Percentiles rank a stretch among this genome's conserved stretches.
These are phyloP conservation scores for Esox niger DNA, from an alignment of 2,113 vertebrate genomes.

Conservation along the genomic window DNA sequence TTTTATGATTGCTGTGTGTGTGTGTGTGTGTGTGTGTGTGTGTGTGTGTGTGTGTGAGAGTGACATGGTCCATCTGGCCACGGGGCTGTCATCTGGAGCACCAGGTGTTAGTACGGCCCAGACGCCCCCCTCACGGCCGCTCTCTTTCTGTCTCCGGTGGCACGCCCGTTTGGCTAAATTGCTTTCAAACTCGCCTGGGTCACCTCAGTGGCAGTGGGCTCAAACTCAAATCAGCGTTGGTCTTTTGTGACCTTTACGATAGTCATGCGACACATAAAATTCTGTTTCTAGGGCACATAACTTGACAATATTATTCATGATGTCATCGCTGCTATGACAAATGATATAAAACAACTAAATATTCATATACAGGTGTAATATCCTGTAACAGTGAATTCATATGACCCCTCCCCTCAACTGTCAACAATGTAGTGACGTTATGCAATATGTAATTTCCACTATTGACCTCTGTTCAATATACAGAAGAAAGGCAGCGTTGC, in stretches of 20 bases:
- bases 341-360: background rate
- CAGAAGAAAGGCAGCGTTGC: background rate
- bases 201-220: constrained; percentile 36
- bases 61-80: constrained; percentile 70
- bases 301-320: background rate
- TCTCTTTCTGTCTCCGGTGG: constrained; percentile 52
- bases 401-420: background rate
- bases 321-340: constrained; percentile 32
- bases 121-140: constrained; percentile 39
- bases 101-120: constrained; percentile 72
- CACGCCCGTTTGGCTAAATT: constrained; percentile 56
- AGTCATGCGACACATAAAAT: background rate
- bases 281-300: background rate
- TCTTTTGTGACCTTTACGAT: background rate
- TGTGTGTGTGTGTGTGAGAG: constrained; percentile 10
- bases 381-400: background rate
- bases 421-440: background rate
- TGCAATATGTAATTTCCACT: background rate
- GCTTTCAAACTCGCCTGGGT: constrained; percentile 49
- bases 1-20: constrained; percentile 28
- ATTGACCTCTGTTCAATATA: background rate
- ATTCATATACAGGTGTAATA: background rate
- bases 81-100: constrained; percentile 74
- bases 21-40: constrained; percentile 13
- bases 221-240: background rate